Evolutionary conservation across 2,888 invertebrate genomes (phyloP).

Genomic region (Pristionchus fissidentatus): DNA sequence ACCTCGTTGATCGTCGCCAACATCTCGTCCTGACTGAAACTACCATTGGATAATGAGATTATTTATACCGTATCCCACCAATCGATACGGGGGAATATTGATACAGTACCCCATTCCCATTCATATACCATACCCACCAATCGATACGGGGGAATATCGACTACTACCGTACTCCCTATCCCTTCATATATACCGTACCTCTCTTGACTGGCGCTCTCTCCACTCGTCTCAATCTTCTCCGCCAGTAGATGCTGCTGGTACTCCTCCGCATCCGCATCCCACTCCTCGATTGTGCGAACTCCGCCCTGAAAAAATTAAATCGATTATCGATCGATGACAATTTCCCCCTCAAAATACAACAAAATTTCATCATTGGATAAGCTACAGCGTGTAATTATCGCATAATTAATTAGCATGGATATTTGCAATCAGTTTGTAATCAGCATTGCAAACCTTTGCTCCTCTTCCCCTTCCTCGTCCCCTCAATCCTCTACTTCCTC

Average conservation of each 20-base stretch:
- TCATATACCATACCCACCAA: too few relatives aligned
- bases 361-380: too few relatives aligned
- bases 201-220: constrained; percentile 20
- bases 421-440: not conserved
- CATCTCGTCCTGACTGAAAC: not conserved
- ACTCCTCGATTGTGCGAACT: not conserved
- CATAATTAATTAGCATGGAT: too few relatives aligned
- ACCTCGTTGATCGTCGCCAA: constrained; percentile 17
- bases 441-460: not conserved
- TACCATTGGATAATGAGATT: too few relatives aligned
- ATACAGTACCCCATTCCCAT: too few relatives aligned
- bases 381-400: too few relatives aligned
- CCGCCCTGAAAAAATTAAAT: not conserved
- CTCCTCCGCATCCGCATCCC: not conserved
- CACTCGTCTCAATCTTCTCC: constrained; percentile 1
- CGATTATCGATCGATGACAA: too few relatives aligned
- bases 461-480: not conserved
- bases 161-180: not conserved
- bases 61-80: too few relatives aligned
- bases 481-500: not conserved
- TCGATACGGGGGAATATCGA: too few relatives aligned
- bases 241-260: not conserved
- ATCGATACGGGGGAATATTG: too few relatives aligned
- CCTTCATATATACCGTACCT: not conserved
- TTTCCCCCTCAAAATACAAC: too few relatives aligned